Conservation (phyloP, 1,140 invertebrate genomes). For the Hestina assimilis region DNA sequence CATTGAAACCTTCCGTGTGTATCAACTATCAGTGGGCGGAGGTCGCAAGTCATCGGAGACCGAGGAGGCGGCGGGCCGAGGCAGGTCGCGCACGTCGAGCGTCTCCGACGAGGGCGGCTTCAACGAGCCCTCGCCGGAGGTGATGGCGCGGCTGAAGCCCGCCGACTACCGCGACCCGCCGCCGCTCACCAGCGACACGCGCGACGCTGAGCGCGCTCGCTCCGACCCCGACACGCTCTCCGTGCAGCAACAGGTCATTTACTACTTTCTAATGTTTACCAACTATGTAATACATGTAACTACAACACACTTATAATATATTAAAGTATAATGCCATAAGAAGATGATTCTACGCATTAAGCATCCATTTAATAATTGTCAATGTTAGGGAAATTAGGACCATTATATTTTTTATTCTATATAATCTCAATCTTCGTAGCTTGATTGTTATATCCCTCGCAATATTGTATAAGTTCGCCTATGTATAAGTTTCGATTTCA, state of each 20-base stretch:
- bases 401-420: no score
- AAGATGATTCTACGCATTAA: no score
- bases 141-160: conserved; percentile 81
- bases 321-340: neutral
- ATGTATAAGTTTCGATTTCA: no score
- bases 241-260: conserved; percentile 68
- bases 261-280: no score
- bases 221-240: conserved; percentile 70
- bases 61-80: conserved; percentile 46
- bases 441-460: no score
- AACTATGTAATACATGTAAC: no score
- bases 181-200: conserved; percentile 52
- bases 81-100: conserved; percentile 76
- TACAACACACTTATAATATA: no score
- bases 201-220: conserved; percentile 67
- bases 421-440: no score
- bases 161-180: conserved; percentile 58
- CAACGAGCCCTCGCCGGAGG: conserved; percentile 82
- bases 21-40: conserved; percentile 58
- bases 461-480: no score
- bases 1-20: conserved; percentile 18
- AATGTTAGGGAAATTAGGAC: no score
- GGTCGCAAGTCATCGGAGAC: conserved; percentile 63
- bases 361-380: no score
- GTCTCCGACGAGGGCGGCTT: conserved; percentile 82